These are phyloP conservation scores for Prenolepis imparis DNA, from an alignment of 2,888 invertebrate genomes.

Conservation along the genomic window DNA sequence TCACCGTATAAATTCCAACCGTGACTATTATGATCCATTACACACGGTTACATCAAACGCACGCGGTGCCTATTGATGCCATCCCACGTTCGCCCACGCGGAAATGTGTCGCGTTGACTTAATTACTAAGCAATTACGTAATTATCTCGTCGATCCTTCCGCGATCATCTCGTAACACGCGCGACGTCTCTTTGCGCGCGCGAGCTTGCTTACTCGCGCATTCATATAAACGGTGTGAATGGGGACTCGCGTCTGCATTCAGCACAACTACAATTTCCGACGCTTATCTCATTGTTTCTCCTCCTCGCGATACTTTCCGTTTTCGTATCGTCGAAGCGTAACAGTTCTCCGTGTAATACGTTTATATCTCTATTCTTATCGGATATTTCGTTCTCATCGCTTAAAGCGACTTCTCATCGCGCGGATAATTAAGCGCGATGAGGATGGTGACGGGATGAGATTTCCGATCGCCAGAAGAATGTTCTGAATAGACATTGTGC, in stretches of 20 bases:
- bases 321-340: conserved; percentile 21
- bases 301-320: conserved; percentile 23
- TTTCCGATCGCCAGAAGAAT: conserved; percentile 1
- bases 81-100: conserved; percentile 20
- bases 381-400: neutral
- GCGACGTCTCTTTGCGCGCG: conserved; percentile 1
- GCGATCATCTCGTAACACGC: conserved; percentile 17
- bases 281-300: conserved; percentile 6
- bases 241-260: conserved; percentile 13
- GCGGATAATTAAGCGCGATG: conserved; percentile 25
- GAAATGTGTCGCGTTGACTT: conserved; percentile 22
- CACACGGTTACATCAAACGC: neutral
- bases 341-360: neutral
- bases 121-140: conserved; percentile 40
- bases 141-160: conserved; percentile 40
- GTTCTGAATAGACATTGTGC: conserved; percentile 29
- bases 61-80: neutral
- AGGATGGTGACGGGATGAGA: conserved; percentile 26
- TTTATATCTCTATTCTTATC: neutral
- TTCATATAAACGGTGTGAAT: conserved; percentile 11
- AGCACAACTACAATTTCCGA: neutral
- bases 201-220: neutral
- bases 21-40: conserved; percentile 16
- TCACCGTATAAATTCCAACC: neutral
- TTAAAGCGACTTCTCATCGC: neutral